Conservation (phyloP, 2,113 vertebrate species). For the Eulemur macaco region DNA sequence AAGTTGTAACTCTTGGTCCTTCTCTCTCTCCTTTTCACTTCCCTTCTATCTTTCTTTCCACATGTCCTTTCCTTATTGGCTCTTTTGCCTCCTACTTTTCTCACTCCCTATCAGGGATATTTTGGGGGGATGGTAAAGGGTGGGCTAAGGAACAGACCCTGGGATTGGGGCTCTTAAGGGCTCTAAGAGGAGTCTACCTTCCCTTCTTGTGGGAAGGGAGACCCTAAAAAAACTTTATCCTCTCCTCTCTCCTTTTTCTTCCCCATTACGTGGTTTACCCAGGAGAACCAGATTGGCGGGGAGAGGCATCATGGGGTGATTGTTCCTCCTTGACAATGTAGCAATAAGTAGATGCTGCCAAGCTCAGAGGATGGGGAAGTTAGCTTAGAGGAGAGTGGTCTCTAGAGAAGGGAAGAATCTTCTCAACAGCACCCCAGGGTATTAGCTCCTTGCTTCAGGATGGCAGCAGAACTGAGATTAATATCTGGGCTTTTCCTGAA, state of each 20-base stretch:
- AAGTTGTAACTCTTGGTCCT: slow-evolving; percentile 75
- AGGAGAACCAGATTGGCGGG: slow-evolving; percentile 48
- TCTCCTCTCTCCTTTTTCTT: slow-evolving; percentile 22
- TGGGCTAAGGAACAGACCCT: slow-evolving; percentile 61
- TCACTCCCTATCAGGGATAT: slow-evolving; percentile 70
- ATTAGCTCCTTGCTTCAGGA: slow-evolving; percentile 28
- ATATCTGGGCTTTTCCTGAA: slow-evolving; percentile 20
- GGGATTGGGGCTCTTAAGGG: slow-evolving; percentile 49
- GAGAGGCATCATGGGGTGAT: not conserved
- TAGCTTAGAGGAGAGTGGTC: not conserved
- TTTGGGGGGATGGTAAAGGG: slow-evolving; percentile 50
- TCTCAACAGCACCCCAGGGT: not conserved
- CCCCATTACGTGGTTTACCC: not conserved
- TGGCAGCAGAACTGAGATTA: slow-evolving; percentile 35
- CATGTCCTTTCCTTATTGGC: slow-evolving; percentile 57
- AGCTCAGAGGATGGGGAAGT: slow-evolving; percentile 14
- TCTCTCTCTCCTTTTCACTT: slow-evolving; percentile 8
- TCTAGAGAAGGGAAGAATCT: not conserved
- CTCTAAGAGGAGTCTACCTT: slow-evolving; percentile 57
- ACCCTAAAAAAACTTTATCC: not conserved
- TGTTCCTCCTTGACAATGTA: slow-evolving; percentile 61
- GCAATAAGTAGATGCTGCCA: slow-evolving; percentile 76
- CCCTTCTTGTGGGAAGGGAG: slow-evolving; percentile 14
- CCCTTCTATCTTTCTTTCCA: slow-evolving; percentile 40
- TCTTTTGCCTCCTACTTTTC: slow-evolving; percentile 66